These are phyloP conservation scores for Carcina quercana DNA, from an alignment of 2,888 invertebrate species.

Conservation along the genomic window DNA sequence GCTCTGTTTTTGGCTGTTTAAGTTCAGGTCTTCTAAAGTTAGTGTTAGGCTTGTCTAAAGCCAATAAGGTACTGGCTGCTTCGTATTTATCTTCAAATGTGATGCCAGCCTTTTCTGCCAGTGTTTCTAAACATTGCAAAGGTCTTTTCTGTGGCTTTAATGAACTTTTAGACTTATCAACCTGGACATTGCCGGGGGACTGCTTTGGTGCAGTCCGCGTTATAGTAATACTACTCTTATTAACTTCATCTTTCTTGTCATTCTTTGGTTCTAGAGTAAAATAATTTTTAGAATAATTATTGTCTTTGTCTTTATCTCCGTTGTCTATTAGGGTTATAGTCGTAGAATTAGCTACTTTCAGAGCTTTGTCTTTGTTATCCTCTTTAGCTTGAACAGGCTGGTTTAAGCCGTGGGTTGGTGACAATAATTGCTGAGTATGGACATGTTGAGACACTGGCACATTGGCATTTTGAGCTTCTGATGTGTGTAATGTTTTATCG, in stretches of 20 bases:
- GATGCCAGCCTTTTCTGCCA: slow-evolving; percentile 83
- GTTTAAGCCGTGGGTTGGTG: slow-evolving; percentile 41
- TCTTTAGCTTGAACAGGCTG: slow-evolving; percentile 44
- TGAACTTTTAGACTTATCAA: slow-evolving; percentile 45
- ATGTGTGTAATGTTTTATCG: slow-evolving; percentile 37
- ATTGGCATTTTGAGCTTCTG: slow-evolving; percentile 40
- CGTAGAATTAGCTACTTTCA: slow-evolving; percentile 63
- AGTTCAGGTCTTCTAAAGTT: slow-evolving; percentile 55
- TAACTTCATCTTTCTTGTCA: slow-evolving; percentile 64
- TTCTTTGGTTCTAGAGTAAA: slow-evolving; percentile 59
- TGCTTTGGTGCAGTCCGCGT: slow-evolving; percentile 56
- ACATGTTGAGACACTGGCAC: slow-evolving; percentile 55
- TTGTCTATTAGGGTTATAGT: slow-evolving; percentile 64
- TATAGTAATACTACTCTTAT: slow-evolving; percentile 69
- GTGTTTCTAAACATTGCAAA: slow-evolving; percentile 80
- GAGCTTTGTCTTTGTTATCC: slow-evolving; percentile 55
- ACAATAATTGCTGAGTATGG: slow-evolving; percentile 49
- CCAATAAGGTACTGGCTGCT: slow-evolving; percentile 77
- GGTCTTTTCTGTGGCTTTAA: slow-evolving; percentile 51
- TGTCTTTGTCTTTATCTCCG: slow-evolving; percentile 59
- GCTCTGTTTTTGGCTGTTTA: slow-evolving; percentile 54
- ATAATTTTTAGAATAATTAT: slow-evolving; percentile 54
- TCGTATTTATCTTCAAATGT: slow-evolving; percentile 85
- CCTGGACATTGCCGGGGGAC: slow-evolving; percentile 38
- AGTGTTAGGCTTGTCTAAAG: slow-evolving; percentile 78